These are phyloP conservation scores for Bradynema listronoti DNA, from an alignment of 1,140 invertebrate species.

Conservation along the genomic window DNA sequence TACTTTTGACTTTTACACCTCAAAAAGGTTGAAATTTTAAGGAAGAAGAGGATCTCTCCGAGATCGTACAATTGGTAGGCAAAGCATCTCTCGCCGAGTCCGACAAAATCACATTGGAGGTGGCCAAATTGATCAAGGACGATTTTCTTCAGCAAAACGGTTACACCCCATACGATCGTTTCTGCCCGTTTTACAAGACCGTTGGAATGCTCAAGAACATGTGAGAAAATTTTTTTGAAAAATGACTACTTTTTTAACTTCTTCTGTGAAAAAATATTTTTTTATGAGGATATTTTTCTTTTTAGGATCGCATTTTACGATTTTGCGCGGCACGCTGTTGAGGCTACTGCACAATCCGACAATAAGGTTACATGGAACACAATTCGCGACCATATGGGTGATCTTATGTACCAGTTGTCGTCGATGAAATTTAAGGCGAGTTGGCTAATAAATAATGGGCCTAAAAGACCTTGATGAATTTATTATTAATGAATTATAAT, in stretches of 20 bases:
- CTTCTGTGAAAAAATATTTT: conserved; percentile 6
- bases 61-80: conserved; percentile 98
- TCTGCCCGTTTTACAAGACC: conserved; percentile 99
- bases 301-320: conserved; percentile 84
- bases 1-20: neutral
- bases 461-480: neutral
- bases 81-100: conserved; percentile 88
- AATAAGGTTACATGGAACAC: conserved; percentile 93
- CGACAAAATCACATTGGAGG: conserved; percentile 97
- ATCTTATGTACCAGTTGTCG: conserved; percentile 89
- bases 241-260: conserved; percentile 4
- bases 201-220: conserved; percentile 97
- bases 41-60: conserved; percentile 97
- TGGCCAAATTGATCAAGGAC: conserved; percentile 94
- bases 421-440: conserved; percentile 98
- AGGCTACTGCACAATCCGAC: conserved; percentile 93
- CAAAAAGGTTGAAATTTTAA: conserved; percentile 64
- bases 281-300: neutral
- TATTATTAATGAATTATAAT: no score
- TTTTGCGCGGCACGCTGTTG: conserved; percentile 89
- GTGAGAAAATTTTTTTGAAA: conserved; percentile 40
- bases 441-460: neutral
- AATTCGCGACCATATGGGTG: conserved; percentile 90
- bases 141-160: conserved; percentile 92
- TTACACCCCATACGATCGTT: conserved; percentile 90